Percentiles rank a stretch among this genome's conserved stretches.
Conservation (phyloP, 1,140 invertebrate species). For the Popillia japonica region DNA sequence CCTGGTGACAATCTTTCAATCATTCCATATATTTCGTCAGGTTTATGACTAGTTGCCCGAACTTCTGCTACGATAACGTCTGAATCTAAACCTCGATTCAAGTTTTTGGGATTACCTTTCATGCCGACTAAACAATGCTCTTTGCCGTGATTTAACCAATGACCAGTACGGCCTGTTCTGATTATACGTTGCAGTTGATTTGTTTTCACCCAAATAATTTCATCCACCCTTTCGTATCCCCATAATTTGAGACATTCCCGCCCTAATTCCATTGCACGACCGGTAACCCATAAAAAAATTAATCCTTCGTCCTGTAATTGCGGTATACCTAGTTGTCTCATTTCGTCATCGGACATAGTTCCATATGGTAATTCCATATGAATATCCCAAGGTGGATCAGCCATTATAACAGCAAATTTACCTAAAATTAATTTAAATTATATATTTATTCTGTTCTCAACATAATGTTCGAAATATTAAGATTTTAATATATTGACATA, state of each 20-base stretch:
- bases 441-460: neutral
- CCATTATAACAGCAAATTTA: conserved; percentile 94
- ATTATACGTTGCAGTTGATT: conserved; percentile 98
- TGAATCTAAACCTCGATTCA: conserved; percentile 94
- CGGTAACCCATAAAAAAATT: conserved; percentile 98
- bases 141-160: conserved; percentile 99
- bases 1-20: conserved; percentile 88
- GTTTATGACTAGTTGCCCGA: conserved; percentile 95
- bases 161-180: conserved; percentile 93
- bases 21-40: conserved; percentile 97
- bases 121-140: conserved; percentile 97
- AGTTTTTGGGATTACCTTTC: conserved; percentile 91
- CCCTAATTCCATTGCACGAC: conserved; percentile 96
- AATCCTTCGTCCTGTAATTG: conserved; percentile 94
- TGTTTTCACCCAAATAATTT: conserved; percentile 99
- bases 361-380: conserved; percentile 99
- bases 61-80: conserved; percentile 99
- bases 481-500: too few species aligned
- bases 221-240: conserved; percentile 96
- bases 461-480: too few species aligned
- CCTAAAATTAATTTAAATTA: conserved; percentile 62
- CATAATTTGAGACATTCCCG: conserved; percentile 90
- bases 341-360: conserved; percentile 99
- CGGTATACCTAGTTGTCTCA: conserved; percentile 91
- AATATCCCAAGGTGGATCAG: conserved; percentile 98